phyloP scores from a whole-genome alignment of 2,888 invertebrate species.

The Brenthis hecate region DNA sequence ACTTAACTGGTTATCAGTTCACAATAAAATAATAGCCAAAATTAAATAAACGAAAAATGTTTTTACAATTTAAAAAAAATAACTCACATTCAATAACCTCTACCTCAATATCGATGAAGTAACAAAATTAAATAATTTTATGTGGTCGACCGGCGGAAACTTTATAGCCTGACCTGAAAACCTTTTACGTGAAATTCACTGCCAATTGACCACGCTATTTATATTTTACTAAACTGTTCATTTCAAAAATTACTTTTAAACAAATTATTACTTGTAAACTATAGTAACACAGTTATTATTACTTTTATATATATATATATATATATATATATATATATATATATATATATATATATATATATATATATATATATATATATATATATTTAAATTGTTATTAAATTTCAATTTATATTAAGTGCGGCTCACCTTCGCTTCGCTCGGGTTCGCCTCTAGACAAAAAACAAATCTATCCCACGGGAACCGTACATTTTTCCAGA shows the following conservation, averaged over 20 bases:
- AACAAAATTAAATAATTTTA: constrained; percentile 20
- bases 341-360: too few relatives aligned
- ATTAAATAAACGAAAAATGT: neutral
- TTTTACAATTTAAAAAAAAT: neutral
- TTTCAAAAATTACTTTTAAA: neutral
- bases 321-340: too few relatives aligned
- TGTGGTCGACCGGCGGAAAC: constrained; percentile 7
- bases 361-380: too few relatives aligned
- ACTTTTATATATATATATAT: too few relatives aligned
- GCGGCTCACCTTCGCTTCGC: too few relatives aligned
- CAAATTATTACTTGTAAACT: neutral
- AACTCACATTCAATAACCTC: constrained; percentile 2
- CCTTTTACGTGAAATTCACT: constrained; percentile 16
- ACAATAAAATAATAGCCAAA: neutral
- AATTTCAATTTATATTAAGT: too few relatives aligned
- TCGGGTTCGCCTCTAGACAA: too few relatives aligned
- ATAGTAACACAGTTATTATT: too few relatives aligned
- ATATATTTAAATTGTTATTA: too few relatives aligned
- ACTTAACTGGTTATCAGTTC: too few relatives aligned
- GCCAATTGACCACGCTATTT: constrained; percentile 6
- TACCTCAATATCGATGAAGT: constrained; percentile 4
- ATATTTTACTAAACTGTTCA: neutral
- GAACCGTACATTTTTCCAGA: too few relatives aligned
- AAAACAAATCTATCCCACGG: too few relatives aligned
- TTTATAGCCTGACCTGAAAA: constrained; percentile 13